Percentiles rank a stretch among this genome's conserved stretches.
These are phyloP conservation scores for Montipora cactus DNA, from an alignment of 64 coral and sea anemone genomes.

Conservation along the genomic window DNA sequence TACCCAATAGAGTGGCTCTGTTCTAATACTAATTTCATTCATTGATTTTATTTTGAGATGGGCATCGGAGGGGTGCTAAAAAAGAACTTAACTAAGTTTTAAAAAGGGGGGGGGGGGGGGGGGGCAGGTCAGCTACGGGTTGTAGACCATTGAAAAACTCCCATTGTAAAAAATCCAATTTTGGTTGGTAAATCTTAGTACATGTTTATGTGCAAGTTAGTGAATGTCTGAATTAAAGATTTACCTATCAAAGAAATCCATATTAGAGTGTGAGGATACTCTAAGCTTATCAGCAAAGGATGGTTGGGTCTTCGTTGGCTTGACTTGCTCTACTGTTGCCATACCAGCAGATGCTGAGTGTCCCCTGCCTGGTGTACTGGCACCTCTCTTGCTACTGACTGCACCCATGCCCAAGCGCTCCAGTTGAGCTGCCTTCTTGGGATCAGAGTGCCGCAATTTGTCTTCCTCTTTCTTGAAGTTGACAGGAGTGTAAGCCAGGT, in stretches of 20 bases:
- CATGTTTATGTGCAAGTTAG: too few species aligned
- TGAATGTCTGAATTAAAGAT: background rate
- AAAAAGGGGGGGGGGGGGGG: too few species aligned
- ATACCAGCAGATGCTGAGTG: slow-evolving; percentile 96
- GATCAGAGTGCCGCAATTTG: slow-evolving; percentile 84
- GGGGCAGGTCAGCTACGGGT: too few species aligned
- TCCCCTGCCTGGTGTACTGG: slow-evolving; percentile 70
- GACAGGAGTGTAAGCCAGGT: slow-evolving; percentile 83
- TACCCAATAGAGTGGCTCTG: too few species aligned
- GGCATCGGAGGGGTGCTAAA: too few species aligned
- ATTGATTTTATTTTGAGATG: too few species aligned
- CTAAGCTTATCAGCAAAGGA: slow-evolving; percentile 75
- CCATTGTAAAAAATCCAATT: too few species aligned
- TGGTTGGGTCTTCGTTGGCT: slow-evolving; percentile 59
- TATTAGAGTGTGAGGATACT: slow-evolving; percentile 63
- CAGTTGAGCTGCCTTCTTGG: slow-evolving; percentile 95
- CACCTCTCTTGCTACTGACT: slow-evolving; percentile 31
- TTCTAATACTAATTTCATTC: too few species aligned
- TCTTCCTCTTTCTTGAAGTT: slow-evolving; percentile 96
- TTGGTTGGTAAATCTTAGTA: too few species aligned
- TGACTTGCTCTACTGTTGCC: slow-evolving; percentile 90
- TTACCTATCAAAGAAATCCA: slow-evolving; percentile 96
- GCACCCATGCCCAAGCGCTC: slow-evolving; percentile 91
- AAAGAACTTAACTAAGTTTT: too few species aligned
- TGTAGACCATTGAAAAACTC: too few species aligned